Conservation (phyloP, 2,797 vertebrate species). For the Bovichtus diacanthus region DNA sequence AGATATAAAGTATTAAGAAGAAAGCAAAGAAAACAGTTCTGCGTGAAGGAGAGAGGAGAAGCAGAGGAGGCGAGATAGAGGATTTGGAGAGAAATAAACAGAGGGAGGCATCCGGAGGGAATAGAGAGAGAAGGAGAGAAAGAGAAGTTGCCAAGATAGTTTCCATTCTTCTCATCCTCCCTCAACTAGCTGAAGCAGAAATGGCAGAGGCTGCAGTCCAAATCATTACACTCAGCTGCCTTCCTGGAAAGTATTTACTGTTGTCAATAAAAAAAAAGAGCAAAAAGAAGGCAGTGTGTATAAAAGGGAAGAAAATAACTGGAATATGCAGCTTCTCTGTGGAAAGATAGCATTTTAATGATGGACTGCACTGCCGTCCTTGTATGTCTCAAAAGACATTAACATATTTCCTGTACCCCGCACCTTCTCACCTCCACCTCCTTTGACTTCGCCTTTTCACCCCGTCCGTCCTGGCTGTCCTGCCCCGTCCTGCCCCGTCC, state of each 20-base stretch:
- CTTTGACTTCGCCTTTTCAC: conserved; percentile 55
- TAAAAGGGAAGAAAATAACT: conserved; percentile 37
- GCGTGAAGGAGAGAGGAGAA: conserved; percentile 42
- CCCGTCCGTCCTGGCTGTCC: conserved; percentile 31
- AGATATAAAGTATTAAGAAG: conserved; percentile 64
- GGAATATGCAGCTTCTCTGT: conserved; percentile 42
- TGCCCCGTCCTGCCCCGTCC: conserved; percentile 34
- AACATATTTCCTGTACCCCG: conserved; percentile 46
- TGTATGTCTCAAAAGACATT: conserved; percentile 35
- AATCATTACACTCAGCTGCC: conserved; percentile 72
- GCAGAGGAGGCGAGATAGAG: conserved; percentile 67
- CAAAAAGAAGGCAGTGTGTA: conserved; percentile 32
- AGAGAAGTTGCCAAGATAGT: conserved; percentile 76
- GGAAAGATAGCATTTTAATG: conserved; percentile 22
- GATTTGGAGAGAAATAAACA: conserved; percentile 71
- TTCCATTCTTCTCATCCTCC: conserved; percentile 76
- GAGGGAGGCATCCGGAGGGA: conserved; percentile 61
- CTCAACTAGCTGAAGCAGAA: conserved; percentile 66
- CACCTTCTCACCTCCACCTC: conserved; percentile 51
- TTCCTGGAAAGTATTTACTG: conserved; percentile 75
- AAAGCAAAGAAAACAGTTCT: conserved; percentile 49
- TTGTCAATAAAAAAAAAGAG: conserved; percentile 65
- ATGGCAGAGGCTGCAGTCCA: conserved; percentile 67
- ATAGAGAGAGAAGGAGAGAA: conserved; percentile 56
- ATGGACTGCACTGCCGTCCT: conserved; percentile 18